These are phyloP conservation scores for Malacoraja senta DNA, from an alignment of 2,797 vertebrate genomes.

Conservation along the genomic window DNA sequence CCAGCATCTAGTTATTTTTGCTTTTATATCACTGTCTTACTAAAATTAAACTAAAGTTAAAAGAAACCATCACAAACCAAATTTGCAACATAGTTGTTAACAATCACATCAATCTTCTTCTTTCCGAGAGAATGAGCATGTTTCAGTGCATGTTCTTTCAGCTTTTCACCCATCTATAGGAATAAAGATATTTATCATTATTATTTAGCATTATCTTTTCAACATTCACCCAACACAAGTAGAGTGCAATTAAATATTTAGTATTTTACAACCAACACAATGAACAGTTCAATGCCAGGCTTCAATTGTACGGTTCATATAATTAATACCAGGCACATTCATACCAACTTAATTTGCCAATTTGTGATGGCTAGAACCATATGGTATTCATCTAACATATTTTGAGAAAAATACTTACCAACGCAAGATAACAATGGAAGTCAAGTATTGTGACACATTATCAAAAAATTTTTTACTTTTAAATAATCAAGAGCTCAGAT, in stretches of 20 bases:
- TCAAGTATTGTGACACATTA: background rate
- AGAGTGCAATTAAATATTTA: background rate
- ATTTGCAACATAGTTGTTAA: slow-evolving; percentile 79
- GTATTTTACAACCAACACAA: background rate
- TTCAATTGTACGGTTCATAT: background rate
- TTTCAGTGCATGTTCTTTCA: slow-evolving; percentile 80
- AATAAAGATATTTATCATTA: slow-evolving; percentile 31
- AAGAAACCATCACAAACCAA: slow-evolving; percentile 52
- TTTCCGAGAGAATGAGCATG: slow-evolving; percentile 75
- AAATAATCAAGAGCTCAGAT: too few relatives aligned
- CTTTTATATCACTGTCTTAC: background rate
- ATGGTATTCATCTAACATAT: background rate
- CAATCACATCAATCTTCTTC: slow-evolving; percentile 80
- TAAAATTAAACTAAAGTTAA: background rate
- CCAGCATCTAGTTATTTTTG: too few relatives aligned
- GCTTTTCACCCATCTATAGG: slow-evolving; percentile 77
- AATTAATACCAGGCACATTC: too few relatives aligned
- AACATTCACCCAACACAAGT: background rate
- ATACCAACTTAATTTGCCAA: background rate
- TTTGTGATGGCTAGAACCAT: background rate
- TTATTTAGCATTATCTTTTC: background rate
- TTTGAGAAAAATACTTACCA: background rate
- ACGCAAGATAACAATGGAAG: background rate
- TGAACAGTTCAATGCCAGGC: background rate
- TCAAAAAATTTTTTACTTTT: too few relatives aligned